Evolutionary conservation across 2,113 vertebrate genomes (phyloP), one percentile per base, ranked within the genome.

Genomic region (Nanger granti): DNA sequence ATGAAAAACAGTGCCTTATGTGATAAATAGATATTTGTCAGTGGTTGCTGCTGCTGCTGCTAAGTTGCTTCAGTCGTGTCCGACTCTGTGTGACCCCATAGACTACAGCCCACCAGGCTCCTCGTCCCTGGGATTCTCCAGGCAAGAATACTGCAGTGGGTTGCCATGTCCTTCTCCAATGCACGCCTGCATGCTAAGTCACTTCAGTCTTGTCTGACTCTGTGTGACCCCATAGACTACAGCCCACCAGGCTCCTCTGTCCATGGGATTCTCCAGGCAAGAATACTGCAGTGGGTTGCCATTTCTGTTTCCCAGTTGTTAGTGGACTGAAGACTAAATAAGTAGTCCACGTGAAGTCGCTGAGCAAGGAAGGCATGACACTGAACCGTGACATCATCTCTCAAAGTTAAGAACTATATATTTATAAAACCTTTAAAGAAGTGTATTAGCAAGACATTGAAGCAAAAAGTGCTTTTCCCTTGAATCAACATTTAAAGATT

Each of bases 341-440:
- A 60, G 37, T 14, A 44, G 8, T 17, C 11, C 2, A 4, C 2
- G 7, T 26, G 31, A 92, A 22, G n/a, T 31, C 0, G 15, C 26
- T n/a, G 10, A 7, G 29, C 3, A 3, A 24, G 17, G 6, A 91
- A 29, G 28, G 41, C 0, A 0, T 20, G 29, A 14, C 37, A n/a
- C 7, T 47, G 31, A 49, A 47, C 1, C 7, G 4, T 66, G 59
- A 95, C 24, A 44, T 37, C 55, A 49, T n/a, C 44, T 84, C 87
- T 86, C 76, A 49, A 18, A 66, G 86, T 28, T 26, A 59, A 60
- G 5, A 54, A 54, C 22, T 57, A 0, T 8, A 55, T 17, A 60
- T 89, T 93, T 79, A 91, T 59, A n/a, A 87, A 87, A 44, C 9
- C 2, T 87, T 49, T 91, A n/a, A 87, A 37, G 34, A 69, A 57